Conservation (phyloP, 2,113 vertebrate species). For the Oryzias melastigma region DNA sequence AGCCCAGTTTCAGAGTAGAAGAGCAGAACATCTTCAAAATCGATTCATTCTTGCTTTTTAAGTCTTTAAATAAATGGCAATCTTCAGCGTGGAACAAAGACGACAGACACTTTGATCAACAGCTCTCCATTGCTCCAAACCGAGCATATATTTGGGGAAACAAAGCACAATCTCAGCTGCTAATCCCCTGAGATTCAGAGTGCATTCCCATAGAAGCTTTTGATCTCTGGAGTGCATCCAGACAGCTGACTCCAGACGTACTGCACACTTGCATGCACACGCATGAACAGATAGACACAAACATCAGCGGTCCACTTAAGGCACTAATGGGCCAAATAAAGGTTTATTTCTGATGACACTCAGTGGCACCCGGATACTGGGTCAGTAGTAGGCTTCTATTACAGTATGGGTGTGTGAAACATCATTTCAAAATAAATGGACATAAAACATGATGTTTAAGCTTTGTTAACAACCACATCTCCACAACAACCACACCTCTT, state of each 20-base stretch:
- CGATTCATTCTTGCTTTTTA: slow-evolving; percentile 9
- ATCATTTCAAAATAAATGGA: too few relatives aligned
- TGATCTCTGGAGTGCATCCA: slow-evolving; percentile 75
- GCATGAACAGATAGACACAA: slow-evolving; percentile 28
- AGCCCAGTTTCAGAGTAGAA: slow-evolving; percentile 11
- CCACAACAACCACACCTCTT: too few relatives aligned
- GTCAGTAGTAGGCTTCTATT: background rate
- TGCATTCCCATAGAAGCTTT: slow-evolving; percentile 74
- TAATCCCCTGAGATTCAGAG: slow-evolving; percentile 73
- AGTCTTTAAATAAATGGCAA: slow-evolving; percentile 35
- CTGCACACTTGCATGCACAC: slow-evolving; percentile 42
- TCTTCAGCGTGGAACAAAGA: slow-evolving; percentile 41
- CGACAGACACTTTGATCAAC: slow-evolving; percentile 61
- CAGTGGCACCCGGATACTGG: background rate
- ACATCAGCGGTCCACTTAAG: slow-evolving; percentile 24
- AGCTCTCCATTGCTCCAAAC: slow-evolving; percentile 50
- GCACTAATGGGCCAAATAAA: slow-evolving; percentile 34
- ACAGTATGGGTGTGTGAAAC: too few relatives aligned
- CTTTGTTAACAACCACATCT: too few relatives aligned
- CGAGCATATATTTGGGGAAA: slow-evolving; percentile 68
- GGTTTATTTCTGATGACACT: slow-evolving; percentile 10
- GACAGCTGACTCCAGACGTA: slow-evolving; percentile 66
- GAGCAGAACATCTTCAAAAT: slow-evolving; percentile 12
- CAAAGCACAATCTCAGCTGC: slow-evolving; percentile 71
- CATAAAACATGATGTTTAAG: too few relatives aligned